A percentile compares a stretch with the other conserved stretches of the same genome.
Conservation (phyloP, 1,140 invertebrate genomes). For the Drosophila hydei region DNA sequence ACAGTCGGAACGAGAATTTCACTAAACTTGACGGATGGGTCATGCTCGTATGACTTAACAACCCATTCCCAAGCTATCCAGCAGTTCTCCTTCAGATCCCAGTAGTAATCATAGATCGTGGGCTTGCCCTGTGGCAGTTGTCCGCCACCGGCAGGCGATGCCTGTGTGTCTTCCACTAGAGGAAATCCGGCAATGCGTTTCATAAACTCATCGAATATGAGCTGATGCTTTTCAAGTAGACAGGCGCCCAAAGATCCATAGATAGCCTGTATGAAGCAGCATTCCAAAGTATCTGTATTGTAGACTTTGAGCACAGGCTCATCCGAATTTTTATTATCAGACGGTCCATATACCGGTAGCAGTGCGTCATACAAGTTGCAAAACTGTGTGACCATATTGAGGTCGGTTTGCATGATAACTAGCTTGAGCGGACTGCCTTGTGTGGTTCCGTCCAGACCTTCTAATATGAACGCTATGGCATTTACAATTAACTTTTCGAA, state of each 20-base stretch:
- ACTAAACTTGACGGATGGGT: conserved; percentile 88
- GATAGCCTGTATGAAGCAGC: conserved; percentile 89
- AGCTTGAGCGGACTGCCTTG: conserved; percentile 90
- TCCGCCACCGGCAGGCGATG: conserved; percentile 88
- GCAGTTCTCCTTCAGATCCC: conserved; percentile 87
- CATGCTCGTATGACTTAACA: conserved; percentile 90
- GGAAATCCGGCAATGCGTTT: conserved; percentile 90
- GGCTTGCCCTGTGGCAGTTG: conserved; percentile 87
- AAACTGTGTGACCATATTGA: conserved; percentile 95
- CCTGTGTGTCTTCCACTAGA: conserved; percentile 86
- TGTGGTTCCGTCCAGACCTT: conserved; percentile 90
- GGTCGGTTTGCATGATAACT: conserved; percentile 91
- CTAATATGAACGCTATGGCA: conserved; percentile 90
- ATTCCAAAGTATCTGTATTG: conserved; percentile 87
- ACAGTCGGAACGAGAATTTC: conserved; percentile 95
- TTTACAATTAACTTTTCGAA: conserved; percentile 87
- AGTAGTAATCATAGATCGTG: conserved; percentile 92
- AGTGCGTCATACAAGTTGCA: conserved; percentile 91
- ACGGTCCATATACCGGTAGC: conserved; percentile 83
- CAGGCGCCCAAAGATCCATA: conserved; percentile 94
- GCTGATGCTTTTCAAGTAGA: conserved; percentile 88
- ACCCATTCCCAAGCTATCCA: conserved; percentile 95
- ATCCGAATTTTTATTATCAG: conserved; percentile 81
- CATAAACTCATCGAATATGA: conserved; percentile 91
- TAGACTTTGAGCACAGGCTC: conserved; percentile 84